Evolutionary conservation across 1,140 invertebrate genomes (phyloP).

Genomic region (Anadara kagoshimensis): DNA sequence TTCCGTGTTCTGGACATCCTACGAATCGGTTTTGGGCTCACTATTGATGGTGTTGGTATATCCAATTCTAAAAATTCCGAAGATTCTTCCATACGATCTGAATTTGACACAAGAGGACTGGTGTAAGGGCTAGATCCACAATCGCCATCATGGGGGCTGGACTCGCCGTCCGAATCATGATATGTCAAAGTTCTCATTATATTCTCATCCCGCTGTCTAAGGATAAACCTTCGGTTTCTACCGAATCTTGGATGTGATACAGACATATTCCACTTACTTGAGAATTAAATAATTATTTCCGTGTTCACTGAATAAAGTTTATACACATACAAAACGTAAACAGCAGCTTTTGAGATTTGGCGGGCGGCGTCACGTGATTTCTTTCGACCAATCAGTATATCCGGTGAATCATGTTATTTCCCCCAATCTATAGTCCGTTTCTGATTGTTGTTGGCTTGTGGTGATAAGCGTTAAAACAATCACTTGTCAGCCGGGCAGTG

Average conservation of each 20-base stretch:
- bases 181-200: constrained; percentile 54
- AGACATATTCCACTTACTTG: constrained; percentile 29
- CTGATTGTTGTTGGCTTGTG: no score
- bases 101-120: constrained; percentile 38
- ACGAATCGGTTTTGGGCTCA: constrained; percentile 38
- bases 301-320: no score
- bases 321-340: no score
- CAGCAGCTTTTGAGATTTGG: no score
- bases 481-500: no score
- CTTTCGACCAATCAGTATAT: no score
- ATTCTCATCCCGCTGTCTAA: constrained; percentile 42
- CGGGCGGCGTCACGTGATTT: no score
- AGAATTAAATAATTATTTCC: not conserved
- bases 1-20: constrained; percentile 30
- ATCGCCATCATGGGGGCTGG: constrained; percentile 44
- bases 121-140: constrained; percentile 42
- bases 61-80: constrained; percentile 59
- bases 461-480: no score
- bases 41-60: constrained; percentile 46
- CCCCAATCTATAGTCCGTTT: no score
- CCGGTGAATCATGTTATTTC: no score
- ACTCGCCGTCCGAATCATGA: constrained; percentile 52
- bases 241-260: constrained; percentile 25
- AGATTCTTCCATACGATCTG: constrained; percentile 35
- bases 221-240: constrained; percentile 24